phyloP scores from a whole-genome alignment of 2,888 invertebrate genomes.

The Siphlonurus alternatus region DNA sequence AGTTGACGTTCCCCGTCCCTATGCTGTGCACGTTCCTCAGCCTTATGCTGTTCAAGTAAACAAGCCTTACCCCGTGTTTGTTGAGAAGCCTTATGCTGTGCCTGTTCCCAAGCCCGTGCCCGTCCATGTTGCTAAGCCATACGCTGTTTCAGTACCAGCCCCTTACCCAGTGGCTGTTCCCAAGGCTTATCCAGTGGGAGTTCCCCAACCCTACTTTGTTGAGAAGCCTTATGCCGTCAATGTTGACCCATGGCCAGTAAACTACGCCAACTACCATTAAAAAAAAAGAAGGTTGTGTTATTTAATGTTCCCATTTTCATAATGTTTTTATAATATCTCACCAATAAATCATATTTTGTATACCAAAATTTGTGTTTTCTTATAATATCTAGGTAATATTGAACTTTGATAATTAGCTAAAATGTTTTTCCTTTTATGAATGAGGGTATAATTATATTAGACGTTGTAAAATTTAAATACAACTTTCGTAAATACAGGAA shows the following conservation, averaged over 20 bases:
- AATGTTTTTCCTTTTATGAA: no score
- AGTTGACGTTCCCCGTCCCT: slow-evolving; percentile 13
- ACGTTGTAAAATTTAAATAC: no score
- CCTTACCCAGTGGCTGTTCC: slow-evolving; percentile 9
- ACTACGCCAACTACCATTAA: background rate
- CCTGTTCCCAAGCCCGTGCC: slow-evolving; percentile 8
- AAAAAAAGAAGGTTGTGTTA: background rate
- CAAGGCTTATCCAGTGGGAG: slow-evolving; percentile 2
- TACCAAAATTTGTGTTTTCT: background rate
- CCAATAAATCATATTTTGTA: no score
- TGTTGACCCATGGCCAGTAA: background rate
- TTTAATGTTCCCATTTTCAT: background rate
- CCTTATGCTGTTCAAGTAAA: slow-evolving; percentile 18
- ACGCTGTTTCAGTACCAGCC: slow-evolving; percentile 8
- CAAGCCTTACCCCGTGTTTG: slow-evolving; percentile 16
- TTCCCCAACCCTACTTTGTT: background rate
- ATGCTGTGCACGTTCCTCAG: slow-evolving; percentile 17
- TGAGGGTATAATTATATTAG: no score
- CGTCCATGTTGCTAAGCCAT: slow-evolving; percentile 7
- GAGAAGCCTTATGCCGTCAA: background rate
- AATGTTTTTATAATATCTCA: background rate
- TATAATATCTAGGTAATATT: no score
- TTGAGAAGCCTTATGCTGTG: slow-evolving; percentile 10
- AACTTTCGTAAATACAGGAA: no score
- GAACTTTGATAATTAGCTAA: no score